phyloP scores from a whole-genome alignment of 2,113 vertebrate genomes.

The Caretta caretta region DNA sequence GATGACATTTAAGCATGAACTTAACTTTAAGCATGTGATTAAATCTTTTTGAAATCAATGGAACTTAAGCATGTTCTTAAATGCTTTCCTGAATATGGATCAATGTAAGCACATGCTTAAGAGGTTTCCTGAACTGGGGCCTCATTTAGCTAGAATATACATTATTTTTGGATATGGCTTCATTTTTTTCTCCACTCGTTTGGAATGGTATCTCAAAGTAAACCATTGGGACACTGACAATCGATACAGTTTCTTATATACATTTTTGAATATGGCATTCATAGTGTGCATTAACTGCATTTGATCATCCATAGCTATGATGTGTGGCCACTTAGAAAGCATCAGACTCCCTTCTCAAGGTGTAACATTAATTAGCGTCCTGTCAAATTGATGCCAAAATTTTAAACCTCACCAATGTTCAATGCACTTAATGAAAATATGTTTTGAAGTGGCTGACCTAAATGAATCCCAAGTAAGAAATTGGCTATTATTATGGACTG shows the following conservation, averaged over 20 bases:
- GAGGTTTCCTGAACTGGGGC: not conserved
- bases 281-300: not conserved
- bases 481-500: conserved; percentile 26
- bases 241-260: not conserved
- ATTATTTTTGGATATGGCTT: not conserved
- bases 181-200: not conserved
- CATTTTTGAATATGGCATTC: not conserved
- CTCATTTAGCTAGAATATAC: not conserved
- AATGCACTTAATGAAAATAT: conserved; percentile 51
- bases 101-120: not conserved
- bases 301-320: not conserved
- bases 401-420: conserved; percentile 35
- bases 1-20: not conserved
- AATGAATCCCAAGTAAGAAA: conserved; percentile 54
- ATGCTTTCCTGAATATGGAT: not conserved
- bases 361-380: not conserved
- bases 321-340: not conserved
- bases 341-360: not conserved
- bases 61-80: not conserved
- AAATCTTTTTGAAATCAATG: not conserved
- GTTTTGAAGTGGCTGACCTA: conserved; percentile 47
- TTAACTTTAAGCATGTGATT: not conserved
- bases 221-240: not conserved
- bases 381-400: not conserved
- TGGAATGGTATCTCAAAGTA: conserved; percentile 29